Percentiles rank a stretch among this genome's conserved stretches.
These are phyloP conservation scores for Cephus nigrinus DNA, from an alignment of 2,888 invertebrate species.

Conservation along the genomic window DNA sequence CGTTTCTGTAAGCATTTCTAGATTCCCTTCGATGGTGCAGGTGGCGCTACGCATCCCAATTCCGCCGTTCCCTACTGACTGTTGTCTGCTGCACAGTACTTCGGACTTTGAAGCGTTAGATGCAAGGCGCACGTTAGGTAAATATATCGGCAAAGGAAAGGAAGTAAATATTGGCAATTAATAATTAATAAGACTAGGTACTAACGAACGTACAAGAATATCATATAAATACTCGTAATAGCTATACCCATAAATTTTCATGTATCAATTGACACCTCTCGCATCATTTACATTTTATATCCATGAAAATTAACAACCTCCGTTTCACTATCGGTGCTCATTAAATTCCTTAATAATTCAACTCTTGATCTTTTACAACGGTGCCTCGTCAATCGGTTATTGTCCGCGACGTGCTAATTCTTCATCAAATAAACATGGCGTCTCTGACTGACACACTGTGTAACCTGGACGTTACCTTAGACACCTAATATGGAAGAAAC, in stretches of 20 bases:
- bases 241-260: not conserved
- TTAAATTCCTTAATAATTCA: too few relatives aligned
- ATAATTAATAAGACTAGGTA: not conserved
- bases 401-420: not conserved
- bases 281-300: not conserved
- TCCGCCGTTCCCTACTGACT: not conserved
- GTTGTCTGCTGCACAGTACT: not conserved
- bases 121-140: not conserved
- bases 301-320: not conserved
- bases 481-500: slow-evolving; percentile 14
- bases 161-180: not conserved
- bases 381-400: too few relatives aligned
- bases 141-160: not conserved
- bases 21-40: slow-evolving; percentile 28
- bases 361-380: too few relatives aligned
- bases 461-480: slow-evolving; percentile 12
- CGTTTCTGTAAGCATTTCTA: slow-evolving; percentile 26
- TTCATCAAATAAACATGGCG: not conserved
- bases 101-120: not conserved
- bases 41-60: slow-evolving; percentile 32
- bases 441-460: not conserved
- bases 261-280: not conserved
- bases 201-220: not conserved
- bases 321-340: not conserved
- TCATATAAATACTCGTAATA: not conserved